These are phyloP conservation scores for Apis cerana DNA, from an alignment of 1,140 invertebrate species.

Conservation along the genomic window DNA sequence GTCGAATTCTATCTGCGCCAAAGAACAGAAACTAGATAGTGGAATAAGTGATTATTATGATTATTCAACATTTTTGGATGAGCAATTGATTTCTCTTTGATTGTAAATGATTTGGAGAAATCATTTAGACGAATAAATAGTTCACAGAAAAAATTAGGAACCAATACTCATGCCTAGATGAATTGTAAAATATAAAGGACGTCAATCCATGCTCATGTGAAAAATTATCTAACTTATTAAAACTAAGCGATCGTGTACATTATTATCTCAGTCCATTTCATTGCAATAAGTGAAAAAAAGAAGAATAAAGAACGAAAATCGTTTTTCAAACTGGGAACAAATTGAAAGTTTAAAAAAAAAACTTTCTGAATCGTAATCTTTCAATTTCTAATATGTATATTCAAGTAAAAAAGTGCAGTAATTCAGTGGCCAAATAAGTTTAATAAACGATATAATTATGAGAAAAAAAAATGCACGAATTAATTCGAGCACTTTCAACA, in stretches of 20 bases:
- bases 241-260: not conserved
- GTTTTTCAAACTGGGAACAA: slow-evolving; percentile 64
- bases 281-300: slow-evolving; percentile 25
- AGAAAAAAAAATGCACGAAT: not conserved
- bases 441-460: slow-evolving; percentile 52
- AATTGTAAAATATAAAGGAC: slow-evolving; percentile 20
- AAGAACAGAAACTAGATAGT: not conserved
- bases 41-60: not conserved
- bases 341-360: slow-evolving; percentile 41
- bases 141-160: not conserved
- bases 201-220: not conserved
- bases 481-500: slow-evolving; percentile 52
- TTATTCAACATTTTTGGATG: not conserved
- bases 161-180: not conserved
- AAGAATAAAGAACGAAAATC: not conserved
- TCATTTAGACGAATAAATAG: not conserved
- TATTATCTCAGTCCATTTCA: slow-evolving; percentile 2
- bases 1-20: not conserved
- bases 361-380: slow-evolving; percentile 43
- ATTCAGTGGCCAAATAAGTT: slow-evolving; percentile 65
- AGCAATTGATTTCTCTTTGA: not conserved
- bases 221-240: not conserved
- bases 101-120: not conserved
- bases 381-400: slow-evolving; percentile 30
- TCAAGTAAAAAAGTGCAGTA: slow-evolving; percentile 51